Evolutionary conservation across 2,113 vertebrate species (phyloP).

Genomic region (Chaetops frenatus): DNA sequence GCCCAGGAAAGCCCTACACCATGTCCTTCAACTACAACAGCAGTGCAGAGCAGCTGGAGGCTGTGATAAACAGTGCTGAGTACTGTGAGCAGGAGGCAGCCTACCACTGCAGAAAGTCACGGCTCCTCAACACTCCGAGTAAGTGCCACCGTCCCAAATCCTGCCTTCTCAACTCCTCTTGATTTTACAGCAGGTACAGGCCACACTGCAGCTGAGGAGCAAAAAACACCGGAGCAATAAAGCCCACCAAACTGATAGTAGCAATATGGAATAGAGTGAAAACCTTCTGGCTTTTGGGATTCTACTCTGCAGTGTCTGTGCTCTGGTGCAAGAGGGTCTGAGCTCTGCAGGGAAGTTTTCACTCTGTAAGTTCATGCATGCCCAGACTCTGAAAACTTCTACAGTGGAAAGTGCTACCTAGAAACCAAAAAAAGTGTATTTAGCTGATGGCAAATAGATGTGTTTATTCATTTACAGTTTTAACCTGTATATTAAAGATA

Average conservation of each 20-base stretch:
- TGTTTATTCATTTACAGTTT: background rate
- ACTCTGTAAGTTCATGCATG: background rate
- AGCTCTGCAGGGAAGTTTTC: background rate
- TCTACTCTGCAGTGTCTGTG: background rate
- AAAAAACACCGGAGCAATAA: background rate
- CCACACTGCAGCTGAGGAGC: background rate
- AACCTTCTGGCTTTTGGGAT: background rate
- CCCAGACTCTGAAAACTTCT: background rate
- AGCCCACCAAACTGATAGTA: accelerated
- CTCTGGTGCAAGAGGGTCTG: background rate
- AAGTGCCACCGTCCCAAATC: background rate
- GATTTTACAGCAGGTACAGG: background rate
- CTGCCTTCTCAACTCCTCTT: background rate
- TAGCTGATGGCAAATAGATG: background rate
- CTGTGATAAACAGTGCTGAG: conserved; percentile 80
- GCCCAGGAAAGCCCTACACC: conserved; percentile 70
- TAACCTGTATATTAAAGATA: background rate
- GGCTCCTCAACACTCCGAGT: conserved; percentile 90
- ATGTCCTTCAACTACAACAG: conserved; percentile 83
- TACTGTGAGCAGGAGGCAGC: conserved; percentile 91
- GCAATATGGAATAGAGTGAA: background rate
- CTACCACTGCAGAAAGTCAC: conserved; percentile 88
- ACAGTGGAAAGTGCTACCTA: background rate
- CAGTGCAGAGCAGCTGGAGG: conserved; percentile 80
- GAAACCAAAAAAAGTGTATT: background rate